Percentiles rank a stretch among this genome's conserved stretches.
Conservation (phyloP, 2,113 vertebrate species). For the Passerina amoena region DNA sequence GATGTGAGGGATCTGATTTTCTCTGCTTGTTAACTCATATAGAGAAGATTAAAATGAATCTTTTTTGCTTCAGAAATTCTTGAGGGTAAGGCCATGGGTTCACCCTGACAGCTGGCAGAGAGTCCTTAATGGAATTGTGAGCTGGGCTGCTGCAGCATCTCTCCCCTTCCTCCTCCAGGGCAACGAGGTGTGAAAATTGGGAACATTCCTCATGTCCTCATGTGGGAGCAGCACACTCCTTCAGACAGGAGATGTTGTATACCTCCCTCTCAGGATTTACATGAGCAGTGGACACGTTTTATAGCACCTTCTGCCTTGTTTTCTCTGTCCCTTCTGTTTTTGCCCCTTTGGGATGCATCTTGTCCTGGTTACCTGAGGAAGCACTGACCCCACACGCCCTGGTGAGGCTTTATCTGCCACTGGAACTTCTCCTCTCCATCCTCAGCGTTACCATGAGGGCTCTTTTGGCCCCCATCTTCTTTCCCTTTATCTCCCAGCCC, state of each 20-base stretch:
- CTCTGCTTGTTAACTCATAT: constrained; percentile 22
- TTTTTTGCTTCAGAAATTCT: neutral
- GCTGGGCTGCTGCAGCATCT: neutral
- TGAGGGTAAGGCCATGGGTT: neutral
- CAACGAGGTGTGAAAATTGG: neutral
- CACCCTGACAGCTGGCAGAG: neutral
- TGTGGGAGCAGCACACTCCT: neutral
- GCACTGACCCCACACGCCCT: fast-evolving
- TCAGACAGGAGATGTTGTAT: neutral
- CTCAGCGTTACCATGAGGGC: fast-evolving
- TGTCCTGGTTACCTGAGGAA: neutral
- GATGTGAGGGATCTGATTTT: constrained; percentile 15
- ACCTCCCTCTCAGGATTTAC: neutral
- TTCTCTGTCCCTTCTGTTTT: neutral
- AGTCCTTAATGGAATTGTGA: neutral
- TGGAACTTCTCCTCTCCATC: neutral
- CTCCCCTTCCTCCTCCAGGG: neutral
- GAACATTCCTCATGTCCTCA: neutral
- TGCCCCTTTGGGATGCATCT: neutral
- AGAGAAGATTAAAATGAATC: neutral
- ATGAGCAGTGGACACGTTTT: neutral
- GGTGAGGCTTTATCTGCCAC: neutral
- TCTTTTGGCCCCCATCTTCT: neutral
- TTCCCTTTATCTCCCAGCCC: neutral
- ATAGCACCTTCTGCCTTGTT: neutral